A percentile compares a stretch with the other conserved stretches of the same genome.
Conservation (phyloP, 2,113 vertebrate species). For the Malurus elegans region DNA sequence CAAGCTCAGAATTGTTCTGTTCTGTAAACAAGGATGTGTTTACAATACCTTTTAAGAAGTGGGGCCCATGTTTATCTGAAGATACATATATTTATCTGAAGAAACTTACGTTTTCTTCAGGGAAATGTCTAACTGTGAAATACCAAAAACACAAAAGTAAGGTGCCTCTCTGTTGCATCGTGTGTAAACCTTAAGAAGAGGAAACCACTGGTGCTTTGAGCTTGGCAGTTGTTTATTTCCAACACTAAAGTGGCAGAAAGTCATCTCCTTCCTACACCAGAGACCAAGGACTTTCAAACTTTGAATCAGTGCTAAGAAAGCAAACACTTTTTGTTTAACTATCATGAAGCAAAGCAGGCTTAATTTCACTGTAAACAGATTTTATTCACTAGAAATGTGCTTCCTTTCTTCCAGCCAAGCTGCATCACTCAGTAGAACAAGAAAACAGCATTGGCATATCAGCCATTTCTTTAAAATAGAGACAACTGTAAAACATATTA, state of each 20-base stretch:
- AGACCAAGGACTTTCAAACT: not conserved
- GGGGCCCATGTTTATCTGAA: not conserved
- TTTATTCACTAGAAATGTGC: not conserved
- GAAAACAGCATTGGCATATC: not conserved
- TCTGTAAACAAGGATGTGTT: not conserved
- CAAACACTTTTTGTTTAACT: not conserved
- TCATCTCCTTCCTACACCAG: not conserved
- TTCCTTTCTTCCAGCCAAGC: not conserved
- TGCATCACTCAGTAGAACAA: not conserved
- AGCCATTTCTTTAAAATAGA: not conserved
- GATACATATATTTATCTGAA: not conserved
- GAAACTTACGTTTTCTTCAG: not conserved
- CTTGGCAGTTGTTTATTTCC: not conserved
- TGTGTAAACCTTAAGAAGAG: not conserved
- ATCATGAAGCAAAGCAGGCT: not conserved
- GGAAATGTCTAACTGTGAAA: not conserved
- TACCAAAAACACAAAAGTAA: accelerated
- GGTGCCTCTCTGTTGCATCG: not conserved
- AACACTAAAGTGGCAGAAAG: not conserved
- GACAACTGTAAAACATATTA: not conserved
- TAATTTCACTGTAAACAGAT: constrained; percentile 6
- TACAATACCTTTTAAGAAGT: not conserved
- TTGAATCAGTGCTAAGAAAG: not conserved
- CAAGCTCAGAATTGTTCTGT: not conserved
- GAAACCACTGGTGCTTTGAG: not conserved